phyloP scores from a whole-genome alignment of 2,888 invertebrate species.

The Toxonevra muliebris region DNA sequence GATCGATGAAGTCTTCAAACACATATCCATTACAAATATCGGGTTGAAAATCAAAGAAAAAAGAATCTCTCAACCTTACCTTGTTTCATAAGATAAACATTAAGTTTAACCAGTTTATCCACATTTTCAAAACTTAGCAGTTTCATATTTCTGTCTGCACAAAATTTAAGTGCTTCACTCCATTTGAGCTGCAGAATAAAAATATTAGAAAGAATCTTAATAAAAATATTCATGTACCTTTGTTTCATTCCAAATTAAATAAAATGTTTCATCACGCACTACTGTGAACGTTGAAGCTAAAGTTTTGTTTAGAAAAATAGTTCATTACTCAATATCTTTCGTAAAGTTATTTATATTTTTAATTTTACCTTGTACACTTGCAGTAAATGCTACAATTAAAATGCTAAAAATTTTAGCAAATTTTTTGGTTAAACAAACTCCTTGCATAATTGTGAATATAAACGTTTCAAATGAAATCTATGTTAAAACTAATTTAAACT shows the following conservation, averaged over 20 bases:
- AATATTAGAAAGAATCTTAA: background rate
- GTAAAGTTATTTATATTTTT: background rate
- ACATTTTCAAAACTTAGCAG: background rate
- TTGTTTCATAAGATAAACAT: background rate
- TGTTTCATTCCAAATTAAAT: background rate
- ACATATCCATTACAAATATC: background rate
- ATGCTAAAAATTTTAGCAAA: no score
- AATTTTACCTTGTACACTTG: no score
- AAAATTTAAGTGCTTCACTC: background rate
- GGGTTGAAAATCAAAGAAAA: background rate
- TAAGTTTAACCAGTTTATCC: background rate
- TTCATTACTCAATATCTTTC: background rate
- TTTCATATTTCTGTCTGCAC: background rate
- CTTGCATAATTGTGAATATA: no score
- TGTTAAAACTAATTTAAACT: no score
- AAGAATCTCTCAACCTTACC: background rate
- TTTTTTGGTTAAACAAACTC: no score
- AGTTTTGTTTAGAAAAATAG: background rate
- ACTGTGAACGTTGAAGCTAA: background rate
- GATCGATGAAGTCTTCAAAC: slow-evolving; percentile 12
- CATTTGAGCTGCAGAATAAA: background rate
- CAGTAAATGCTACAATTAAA: no score
- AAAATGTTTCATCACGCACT: background rate
- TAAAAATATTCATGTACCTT: background rate
- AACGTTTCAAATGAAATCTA: no score